Base-by-base conservation (phyloP, 1,140 invertebrate genomes). In the Drosophila trapezifrons region DNA sequence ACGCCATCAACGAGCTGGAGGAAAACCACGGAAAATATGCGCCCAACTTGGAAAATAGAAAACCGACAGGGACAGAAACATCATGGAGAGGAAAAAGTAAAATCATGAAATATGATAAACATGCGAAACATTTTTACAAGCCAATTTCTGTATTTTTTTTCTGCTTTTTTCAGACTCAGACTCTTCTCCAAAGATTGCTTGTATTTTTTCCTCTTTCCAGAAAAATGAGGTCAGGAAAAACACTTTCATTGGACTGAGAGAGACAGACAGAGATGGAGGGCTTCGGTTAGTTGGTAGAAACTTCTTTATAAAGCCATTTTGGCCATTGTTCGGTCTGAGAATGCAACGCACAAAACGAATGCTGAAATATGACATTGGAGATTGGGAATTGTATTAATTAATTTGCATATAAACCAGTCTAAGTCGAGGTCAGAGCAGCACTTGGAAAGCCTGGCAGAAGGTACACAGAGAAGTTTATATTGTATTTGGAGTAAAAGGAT, bases 81-180 rank as follows among this genome's bases (percentile, higher is more conserved):
- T 27, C 29, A 32, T 32, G 29, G 27, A 32, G 37, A 29, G 29
- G 22, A 29, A 60, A 74, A 74, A 64, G 70, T 74, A 75, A 76
- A 76, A 76, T 76, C 73, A 76, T 76, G 72, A 75, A 76, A 76
- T 76, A 76, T 76, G 73, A 76, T 76, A 76, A 76, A 76, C 72
- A 76, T 76, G 73, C 73, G 73, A 76, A 76, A 76, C 43, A 75
- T 73, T 60, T 73, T 72, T 71, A 72, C 69, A 52, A 45, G 56
- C 70, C 67, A 72, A 73, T 73, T 73, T 73, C 12, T 32, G 60
- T 45, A 49, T 27, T 47, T 38, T 66, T 51, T 52, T 13, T 15
- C 13, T 27, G 1, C 25, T 38, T 22, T 25, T 49, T 52, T 46
- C 8, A 29, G 20, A 18, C 42, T 20, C 15, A 54, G 35, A 17